Percentiles rank a stretch among this genome's conserved stretches.
These are phyloP conservation scores for Ondatra zibethicus DNA, from an alignment of 2,113 vertebrate species.

Conservation along the genomic window DNA sequence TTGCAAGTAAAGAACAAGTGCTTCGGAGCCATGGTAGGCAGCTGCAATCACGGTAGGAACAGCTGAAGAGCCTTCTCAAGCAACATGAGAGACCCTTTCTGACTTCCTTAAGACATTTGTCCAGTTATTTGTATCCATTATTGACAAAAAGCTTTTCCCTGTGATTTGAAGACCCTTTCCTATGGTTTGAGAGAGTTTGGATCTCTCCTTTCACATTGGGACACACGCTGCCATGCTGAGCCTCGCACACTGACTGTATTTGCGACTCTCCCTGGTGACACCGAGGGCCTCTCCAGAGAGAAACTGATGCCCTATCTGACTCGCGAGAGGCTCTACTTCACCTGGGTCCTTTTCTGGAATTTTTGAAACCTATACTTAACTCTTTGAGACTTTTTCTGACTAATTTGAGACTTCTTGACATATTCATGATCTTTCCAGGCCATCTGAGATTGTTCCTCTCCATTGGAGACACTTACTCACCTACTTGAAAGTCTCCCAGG, in stretches of 20 bases:
- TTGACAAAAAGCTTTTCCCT: slow-evolving; percentile 32
- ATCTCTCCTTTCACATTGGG: not conserved
- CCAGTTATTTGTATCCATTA: not conserved
- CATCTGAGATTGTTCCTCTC: not conserved
- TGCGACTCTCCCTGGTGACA: not conserved
- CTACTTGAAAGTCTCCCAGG: slow-evolving; percentile 26
- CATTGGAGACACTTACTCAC: not conserved
- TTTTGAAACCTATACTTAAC: not conserved
- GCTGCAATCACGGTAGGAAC: not conserved
- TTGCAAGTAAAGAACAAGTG: not conserved
- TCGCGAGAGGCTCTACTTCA: not conserved
- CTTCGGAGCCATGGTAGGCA: not conserved
- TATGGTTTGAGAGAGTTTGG: not conserved
- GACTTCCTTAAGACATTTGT: not conserved
- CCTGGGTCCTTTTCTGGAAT: not conserved
- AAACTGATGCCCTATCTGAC: not conserved
- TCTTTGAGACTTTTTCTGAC: slow-evolving; percentile 1
- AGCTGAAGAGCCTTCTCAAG: not conserved
- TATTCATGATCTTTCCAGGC: not conserved
- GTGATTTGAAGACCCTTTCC: not conserved
- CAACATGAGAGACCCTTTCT: not conserved
- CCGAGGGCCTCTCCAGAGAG: not conserved
- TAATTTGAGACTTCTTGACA: not conserved
- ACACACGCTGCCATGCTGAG: not conserved
- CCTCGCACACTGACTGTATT: not conserved